Base-by-base conservation (phyloP, 2,797 vertebrate genomes). In the Ctenopoma kingsleyae region DNA sequence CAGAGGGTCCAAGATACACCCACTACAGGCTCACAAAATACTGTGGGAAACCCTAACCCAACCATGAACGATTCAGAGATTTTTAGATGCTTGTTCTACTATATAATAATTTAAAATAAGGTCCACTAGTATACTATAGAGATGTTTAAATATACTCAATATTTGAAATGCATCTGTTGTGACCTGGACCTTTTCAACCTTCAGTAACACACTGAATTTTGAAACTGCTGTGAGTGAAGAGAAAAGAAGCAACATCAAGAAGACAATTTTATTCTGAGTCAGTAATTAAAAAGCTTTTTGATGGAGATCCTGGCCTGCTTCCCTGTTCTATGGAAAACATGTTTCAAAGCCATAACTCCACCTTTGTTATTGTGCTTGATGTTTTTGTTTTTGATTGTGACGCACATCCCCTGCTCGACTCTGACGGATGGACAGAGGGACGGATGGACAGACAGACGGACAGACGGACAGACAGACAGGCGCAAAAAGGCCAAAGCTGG, bases 331-430 rank as follows among this genome's bases (percentile, higher is more conserved):
- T 50, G 66, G 48, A 74, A 79, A 86, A 69, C 59, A 52, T 3
- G 20, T 80, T 77, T 84, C 76, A 76, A 78, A 76, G 76, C 67
- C 25, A 52, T 20, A 54, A 44, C 72, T 64, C 48, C 67, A 32
- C 58, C 72, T 79, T 72, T 67, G 76, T 87, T 84, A 62, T 81
- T 84, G 76, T 78, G 64, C 64, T 61, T 35, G 1, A 17, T 74
- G 71, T 84, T 85, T 86, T 79, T 82, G 79, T 83, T 82, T 82
- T 74, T 52, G 52, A 66, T 44, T 57, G 56, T 89, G 85, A 90
- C 71, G 74, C 82, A 92, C 56, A 56, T 91, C 88, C 86, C 55
- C 38, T 60, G 17, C 62, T 67, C 54, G 43, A 67, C 38, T 47
- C 4, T 1, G 38, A 40, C 3, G 38, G 38, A 36, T 9, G n/a